Conservation (phyloP, 2,113 vertebrate species). For the Rhynchomys soricoides region DNA sequence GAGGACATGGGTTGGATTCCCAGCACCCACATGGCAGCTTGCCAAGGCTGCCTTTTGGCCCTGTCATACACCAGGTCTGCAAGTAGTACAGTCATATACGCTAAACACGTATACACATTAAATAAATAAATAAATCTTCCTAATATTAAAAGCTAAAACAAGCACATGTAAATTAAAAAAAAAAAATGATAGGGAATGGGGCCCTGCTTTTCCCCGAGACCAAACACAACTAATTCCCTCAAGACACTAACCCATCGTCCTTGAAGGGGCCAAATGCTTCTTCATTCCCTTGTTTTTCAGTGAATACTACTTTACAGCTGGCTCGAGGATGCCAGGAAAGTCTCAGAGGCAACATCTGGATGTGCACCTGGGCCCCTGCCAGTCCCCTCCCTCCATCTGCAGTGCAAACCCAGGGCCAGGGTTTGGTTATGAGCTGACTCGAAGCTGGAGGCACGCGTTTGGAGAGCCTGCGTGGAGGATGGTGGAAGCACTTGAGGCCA, state of each 20-base stretch:
- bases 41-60: neutral
- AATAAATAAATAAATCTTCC: neutral
- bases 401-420: slow-evolving; percentile 45
- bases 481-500: slow-evolving; percentile 57
- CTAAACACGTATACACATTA: neutral
- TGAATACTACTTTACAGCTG: slow-evolving; percentile 54
- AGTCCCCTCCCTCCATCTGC: slow-evolving; percentile 68
- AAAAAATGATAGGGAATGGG: neutral
- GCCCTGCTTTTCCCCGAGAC: neutral
- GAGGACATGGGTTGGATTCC: neutral
- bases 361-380: slow-evolving; percentile 70
- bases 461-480: slow-evolving; percentile 44
- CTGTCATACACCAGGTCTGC: neutral
- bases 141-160: neutral
- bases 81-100: neutral
- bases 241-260: neutral
- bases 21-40: neutral
- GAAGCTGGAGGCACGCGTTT: slow-evolving; percentile 65
- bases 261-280: neutral
- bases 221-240: neutral
- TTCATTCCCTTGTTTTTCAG: neutral
- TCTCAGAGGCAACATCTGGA: slow-evolving; percentile 74
- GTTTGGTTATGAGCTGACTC: slow-evolving; percentile 54
- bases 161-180: neutral
- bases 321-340: slow-evolving; percentile 8